Base-by-base conservation (phyloP, 1,140 invertebrate species). In the Monochamus saltuarius region DNA sequence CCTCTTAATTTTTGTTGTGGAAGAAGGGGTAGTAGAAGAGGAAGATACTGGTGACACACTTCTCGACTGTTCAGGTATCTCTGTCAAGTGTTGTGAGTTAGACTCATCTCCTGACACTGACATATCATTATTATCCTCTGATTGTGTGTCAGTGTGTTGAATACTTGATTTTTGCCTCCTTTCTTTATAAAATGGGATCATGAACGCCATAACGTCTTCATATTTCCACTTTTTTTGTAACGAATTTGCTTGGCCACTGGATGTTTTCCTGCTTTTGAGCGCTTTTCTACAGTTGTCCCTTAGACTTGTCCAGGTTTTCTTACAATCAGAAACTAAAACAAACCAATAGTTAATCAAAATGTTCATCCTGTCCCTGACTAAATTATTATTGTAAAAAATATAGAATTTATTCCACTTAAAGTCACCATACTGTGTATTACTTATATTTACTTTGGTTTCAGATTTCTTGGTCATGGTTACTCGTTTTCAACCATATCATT, bases 401-500 rank as follows among this genome's bases (percentile, higher is more conserved):
- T n/a, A n/a, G n/a, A n/a, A n/a, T n/a, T n/a, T n/a, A n/a, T n/a
- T n/a, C n/a, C n/a, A n/a, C n/a, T n/a, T n/a, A n/a, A n/a, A n/a
- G n/a, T n/a, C n/a, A n/a, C n/a, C n/a, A n/a, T n/a, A n/a, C n/a
- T n/a, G n/a, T n/a, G n/a, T n/a, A 52, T 52, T 13, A 42, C n/a
- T 42, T 3, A 42, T 17, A 2, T 42, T 42, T 13, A n/a, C n/a
- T n/a, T n/a, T n/a, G n/a, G n/a, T 60, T 43, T 7, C 39, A 55
- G 51, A 45, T 55, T 55, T 40, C 39, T 55, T 16, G 45, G 22
- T 7, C 40, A 45, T 49, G 59, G 59, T 4, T 35, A 61, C 34
- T 42, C 51, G 2, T 61, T 61, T 38, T 45, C 35, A 40, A 36
- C 58, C 3, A 57, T 62, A 39, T 14, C 40, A 1, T 61, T 57